Evolutionary conservation across 2,888 invertebrate genomes (phyloP), one percentile per base, ranked within the genome.

Genomic region (Sepiola atlantica): DNA sequence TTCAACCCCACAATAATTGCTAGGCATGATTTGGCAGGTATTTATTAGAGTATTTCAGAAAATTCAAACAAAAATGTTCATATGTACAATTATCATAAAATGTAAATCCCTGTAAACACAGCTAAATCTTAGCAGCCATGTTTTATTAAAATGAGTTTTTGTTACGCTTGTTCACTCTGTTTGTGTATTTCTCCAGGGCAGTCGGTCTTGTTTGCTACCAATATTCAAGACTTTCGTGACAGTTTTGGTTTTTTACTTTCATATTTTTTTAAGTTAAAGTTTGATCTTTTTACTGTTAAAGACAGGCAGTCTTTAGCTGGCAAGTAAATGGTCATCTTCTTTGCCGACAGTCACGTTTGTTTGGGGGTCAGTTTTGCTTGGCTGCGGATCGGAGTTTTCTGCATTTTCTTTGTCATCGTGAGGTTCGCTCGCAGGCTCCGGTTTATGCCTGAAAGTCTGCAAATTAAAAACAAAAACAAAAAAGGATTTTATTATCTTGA

Each of bases 301-400:
- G 61, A 28, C 61, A 20, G 24, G 24, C 2, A 61, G 0, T 6
- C 21, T n/a, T 77, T 77, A 77, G n/a, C 77, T 77, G 16, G 77
- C 77, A n/a, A 77, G 77, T 77, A 77, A 77, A 77, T 77, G 77
- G n/a, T 77, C 77, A n/a, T 77, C 77, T 77, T 77, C 77, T 77
- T 77, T 77, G 12, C 77, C 77, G n/a, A 32, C 14, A n/a, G n/a
- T 77, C 77, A 77, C 77, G n/a, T 12, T 77, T n/a, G n/a, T 77
- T 14, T 77, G n/a, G n/a, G 77, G 61, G 28, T 24, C 12, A 10
- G 61, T 16, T n/a, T n/a, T 77, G n/a, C 16, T 16, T n/a, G n/a
- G 77, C 18, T 77, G 77, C n/a, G 77, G 77, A 20, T 77, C 77
- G 12, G 20, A 1, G n/a, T 14, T n/a, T 20, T n/a, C n/a, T 32